Conservation (phyloP, 2,888 invertebrate genomes). For the Cenopis cana region DNA sequence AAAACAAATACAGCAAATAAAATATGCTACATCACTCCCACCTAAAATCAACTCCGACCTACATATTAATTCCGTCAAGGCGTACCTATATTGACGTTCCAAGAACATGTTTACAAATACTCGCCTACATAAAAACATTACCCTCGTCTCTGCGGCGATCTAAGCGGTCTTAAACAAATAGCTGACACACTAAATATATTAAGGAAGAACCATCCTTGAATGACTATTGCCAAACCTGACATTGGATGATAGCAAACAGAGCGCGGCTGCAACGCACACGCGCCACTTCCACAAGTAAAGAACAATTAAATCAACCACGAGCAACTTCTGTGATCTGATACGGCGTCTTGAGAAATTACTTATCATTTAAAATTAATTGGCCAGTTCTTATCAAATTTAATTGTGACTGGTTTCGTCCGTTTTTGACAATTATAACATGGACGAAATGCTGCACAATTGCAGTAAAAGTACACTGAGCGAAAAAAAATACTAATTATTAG, state of each 20-base stretch:
- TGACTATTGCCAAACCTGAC: constrained; percentile 40
- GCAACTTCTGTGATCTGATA: constrained; percentile 42
- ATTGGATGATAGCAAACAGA: constrained; percentile 48
- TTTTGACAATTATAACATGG: background rate
- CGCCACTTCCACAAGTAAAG: constrained; percentile 54
- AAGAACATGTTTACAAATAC: background rate
- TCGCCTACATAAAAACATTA: background rate
- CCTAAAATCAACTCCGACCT: no score
- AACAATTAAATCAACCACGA: constrained; percentile 56
- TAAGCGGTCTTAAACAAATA: background rate
- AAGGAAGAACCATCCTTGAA: constrained; percentile 39
- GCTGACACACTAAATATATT: constrained; percentile 31
- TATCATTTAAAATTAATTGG: constrained; percentile 16
- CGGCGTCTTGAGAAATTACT: constrained; percentile 27
- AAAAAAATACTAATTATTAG: no score
- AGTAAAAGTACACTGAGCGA: background rate
- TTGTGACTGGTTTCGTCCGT: background rate
- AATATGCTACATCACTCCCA: no score
- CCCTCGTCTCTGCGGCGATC: background rate
- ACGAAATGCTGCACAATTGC: background rate
- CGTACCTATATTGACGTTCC: background rate
- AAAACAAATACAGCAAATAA: no score
- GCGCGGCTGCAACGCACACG: constrained; percentile 48
- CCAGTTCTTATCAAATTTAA: constrained; percentile 2
- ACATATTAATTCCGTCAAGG: no score